A percentile compares a stretch with the other conserved stretches of the same genome.
These are phyloP conservation scores for Ailurus styani DNA, from an alignment of 2,113 vertebrate species.

Conservation along the genomic window DNA sequence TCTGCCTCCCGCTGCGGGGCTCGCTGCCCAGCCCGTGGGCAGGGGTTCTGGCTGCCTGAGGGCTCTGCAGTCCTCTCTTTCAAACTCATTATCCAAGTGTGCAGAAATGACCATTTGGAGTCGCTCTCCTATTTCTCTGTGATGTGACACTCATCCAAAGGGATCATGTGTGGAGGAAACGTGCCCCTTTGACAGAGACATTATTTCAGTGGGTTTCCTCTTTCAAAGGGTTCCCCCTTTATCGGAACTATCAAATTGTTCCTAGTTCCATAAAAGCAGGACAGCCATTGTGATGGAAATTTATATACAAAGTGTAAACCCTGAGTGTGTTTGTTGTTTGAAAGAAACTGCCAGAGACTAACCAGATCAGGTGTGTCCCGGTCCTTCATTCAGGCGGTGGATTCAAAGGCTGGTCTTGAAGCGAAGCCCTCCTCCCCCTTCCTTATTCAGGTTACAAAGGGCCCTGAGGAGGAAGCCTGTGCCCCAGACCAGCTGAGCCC, in stretches of 20 bases:
- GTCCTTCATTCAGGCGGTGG: slow-evolving; percentile 50
- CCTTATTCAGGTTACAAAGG: slow-evolving; percentile 72
- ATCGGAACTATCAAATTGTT: slow-evolving; percentile 35
- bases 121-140: slow-evolving; percentile 45
- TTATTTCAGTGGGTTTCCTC: slow-evolving; percentile 56
- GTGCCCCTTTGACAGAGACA: slow-evolving; percentile 35
- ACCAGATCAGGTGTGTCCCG: slow-evolving; percentile 66
- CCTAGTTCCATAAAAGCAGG: slow-evolving; percentile 56
- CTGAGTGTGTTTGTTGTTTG: slow-evolving; percentile 66
- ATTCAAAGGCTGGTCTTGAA: slow-evolving; percentile 67
- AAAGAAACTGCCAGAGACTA: slow-evolving; percentile 57
- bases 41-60: not conserved
- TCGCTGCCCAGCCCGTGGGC: not conserved
- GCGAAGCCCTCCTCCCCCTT: slow-evolving; percentile 48
- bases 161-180: not conserved
- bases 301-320: slow-evolving; percentile 65
- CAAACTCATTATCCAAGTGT: slow-evolving; percentile 46
- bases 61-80: not conserved
- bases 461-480: slow-evolving; percentile 52
- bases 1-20: too few species aligned
- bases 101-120: slow-evolving; percentile 56
- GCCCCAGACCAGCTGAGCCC: not conserved
- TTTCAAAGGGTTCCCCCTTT: slow-evolving; percentile 61
- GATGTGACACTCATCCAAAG: not conserved
- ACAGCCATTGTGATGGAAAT: slow-evolving; percentile 54